These are phyloP conservation scores for Danio aesculapii DNA, from an alignment of 2,797 vertebrate genomes.

Conservation along the genomic window DNA sequence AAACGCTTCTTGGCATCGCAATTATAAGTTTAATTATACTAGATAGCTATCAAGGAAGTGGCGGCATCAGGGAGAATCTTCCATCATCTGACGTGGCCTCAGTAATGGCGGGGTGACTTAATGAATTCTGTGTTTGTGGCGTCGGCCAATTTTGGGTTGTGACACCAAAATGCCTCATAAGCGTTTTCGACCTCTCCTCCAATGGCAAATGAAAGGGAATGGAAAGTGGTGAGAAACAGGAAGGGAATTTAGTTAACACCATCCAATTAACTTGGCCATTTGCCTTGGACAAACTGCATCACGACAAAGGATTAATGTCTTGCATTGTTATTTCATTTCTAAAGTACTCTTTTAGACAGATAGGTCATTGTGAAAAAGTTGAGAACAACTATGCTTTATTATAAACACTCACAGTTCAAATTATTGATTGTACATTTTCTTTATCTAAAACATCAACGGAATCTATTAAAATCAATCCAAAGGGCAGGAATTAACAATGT, in stretches of 20 bases:
- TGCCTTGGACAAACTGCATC: slow-evolving; percentile 23
- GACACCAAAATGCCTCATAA: slow-evolving; percentile 67
- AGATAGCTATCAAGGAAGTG: slow-evolving; percentile 70
- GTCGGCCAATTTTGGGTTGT: slow-evolving; percentile 67
- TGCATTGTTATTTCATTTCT: slow-evolving; percentile 44
- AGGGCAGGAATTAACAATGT: neutral
- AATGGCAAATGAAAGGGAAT: slow-evolving; percentile 52
- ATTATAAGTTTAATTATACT: slow-evolving; percentile 76
- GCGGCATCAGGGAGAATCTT: slow-evolving; percentile 69
- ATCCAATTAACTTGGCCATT: slow-evolving; percentile 49
- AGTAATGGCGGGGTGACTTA: slow-evolving; percentile 67
- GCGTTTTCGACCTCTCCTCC: slow-evolving; percentile 64
- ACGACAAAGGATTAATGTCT: slow-evolving; percentile 12
- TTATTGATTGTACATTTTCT: slow-evolving; percentile 1
- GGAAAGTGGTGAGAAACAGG: slow-evolving; percentile 34
- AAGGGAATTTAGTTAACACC: slow-evolving; percentile 33
- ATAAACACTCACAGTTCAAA: slow-evolving; percentile 13
- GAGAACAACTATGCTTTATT: slow-evolving; percentile 6
- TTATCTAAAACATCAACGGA: neutral
- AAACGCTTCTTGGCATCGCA: slow-evolving; percentile 66
- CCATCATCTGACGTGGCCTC: slow-evolving; percentile 62
- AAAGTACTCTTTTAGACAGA: slow-evolving; percentile 33
- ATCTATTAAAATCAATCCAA: neutral
- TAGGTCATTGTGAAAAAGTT: slow-evolving; percentile 23
- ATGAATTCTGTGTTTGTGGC: slow-evolving; percentile 72